Percentiles rank a stretch among this genome's conserved stretches.
Evolutionary conservation across 1,140 invertebrate species (phyloP).

Genomic region (Pomacea maculata): DNA sequence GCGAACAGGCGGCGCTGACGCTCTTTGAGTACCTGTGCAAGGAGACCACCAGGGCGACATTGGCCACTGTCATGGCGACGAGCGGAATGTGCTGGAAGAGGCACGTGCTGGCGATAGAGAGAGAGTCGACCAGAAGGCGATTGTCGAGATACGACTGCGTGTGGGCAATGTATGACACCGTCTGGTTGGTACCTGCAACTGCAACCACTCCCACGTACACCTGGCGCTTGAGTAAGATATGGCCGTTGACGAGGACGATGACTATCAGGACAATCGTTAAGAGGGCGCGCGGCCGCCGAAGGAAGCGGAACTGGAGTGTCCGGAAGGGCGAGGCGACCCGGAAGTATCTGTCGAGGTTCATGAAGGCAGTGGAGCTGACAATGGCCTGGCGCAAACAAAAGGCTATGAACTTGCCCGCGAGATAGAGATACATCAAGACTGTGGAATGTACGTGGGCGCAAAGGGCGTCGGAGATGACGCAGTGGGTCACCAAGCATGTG

Average conservation of each 20-base stretch:
- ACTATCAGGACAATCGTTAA: not conserved
- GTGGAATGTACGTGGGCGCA: too few species aligned
- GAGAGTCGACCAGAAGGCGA: constrained; percentile 9
- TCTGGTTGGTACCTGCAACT: constrained; percentile 11
- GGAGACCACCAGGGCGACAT: constrained; percentile 5
- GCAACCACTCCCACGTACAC: not conserved
- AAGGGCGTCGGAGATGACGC: not conserved
- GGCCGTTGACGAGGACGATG: constrained; percentile 4
- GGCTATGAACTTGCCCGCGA: constrained; percentile 10
- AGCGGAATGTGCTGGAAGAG: constrained; percentile 20
- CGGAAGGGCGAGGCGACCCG: constrained; percentile 7
- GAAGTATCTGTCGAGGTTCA: constrained; percentile 16
- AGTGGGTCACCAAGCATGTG: not conserved
- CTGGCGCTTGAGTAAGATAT: constrained; percentile 11
- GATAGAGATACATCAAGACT: not conserved
- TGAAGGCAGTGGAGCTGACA: constrained; percentile 12
- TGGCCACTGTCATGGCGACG: constrained; percentile 8
- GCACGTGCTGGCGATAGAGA: constrained; percentile 20
- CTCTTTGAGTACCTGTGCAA: constrained; percentile 3
- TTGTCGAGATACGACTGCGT: constrained; percentile 12
- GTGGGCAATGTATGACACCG: constrained; percentile 14
- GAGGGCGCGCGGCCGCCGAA: not conserved
- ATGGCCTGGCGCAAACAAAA: constrained; percentile 11
- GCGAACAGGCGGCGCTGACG: not conserved
- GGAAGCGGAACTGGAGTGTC: not conserved